Evolutionary conservation across 2,888 invertebrate species (phyloP), one percentile per base, ranked within the genome.

Genomic region (Molorchus minor): DNA sequence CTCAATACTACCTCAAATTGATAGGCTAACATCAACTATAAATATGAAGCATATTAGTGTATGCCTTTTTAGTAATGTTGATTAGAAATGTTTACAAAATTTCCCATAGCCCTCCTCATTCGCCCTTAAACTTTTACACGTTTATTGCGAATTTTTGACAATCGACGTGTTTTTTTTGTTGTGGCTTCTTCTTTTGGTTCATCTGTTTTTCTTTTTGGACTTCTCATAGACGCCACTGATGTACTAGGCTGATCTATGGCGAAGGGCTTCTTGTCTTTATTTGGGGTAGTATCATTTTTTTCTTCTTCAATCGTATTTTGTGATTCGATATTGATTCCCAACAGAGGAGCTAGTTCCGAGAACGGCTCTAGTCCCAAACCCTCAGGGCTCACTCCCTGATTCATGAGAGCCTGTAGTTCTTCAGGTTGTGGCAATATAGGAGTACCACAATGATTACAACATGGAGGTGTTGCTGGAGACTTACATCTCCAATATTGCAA

Each of bases 401-500:
- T 71, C 43, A 70, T 64, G 12, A 71, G 67, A 8, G 70, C 72
- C 70, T 87, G 85, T 40, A 87, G 76, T 72, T 88, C 88, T 68
- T 88, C 88, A 0, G 84, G 83, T 47, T 86, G 79, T 4, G 83
- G 82, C 8, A 81, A 75, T 66, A 85, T 83, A 55, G 84, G 84
- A 57, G 84, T 86, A 56, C 92, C 92, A 76, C 92, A 93, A 68
- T 89, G 86, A 29, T 86, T 88, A 75, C 93, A 93, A 55, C 89
- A 85, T 64, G 86, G 84, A 12, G 67, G 64, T 70, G 85, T 85
- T 64, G 93, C 91, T 8, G 93, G 92, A 62, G 93, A 92, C 71
- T 93, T 93, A 36, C 93, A 93, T 58, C 94, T 88, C 93, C 93
- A 94, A 80, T 93, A 94, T 81, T 94, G 94, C 73, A 94, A 81